Percentiles rank a stretch among this genome's conserved stretches.
These are phyloP conservation scores for Drosophila pseudoobscura DNA, from an alignment of 1,140 invertebrate genomes.

Conservation along the genomic window DNA sequence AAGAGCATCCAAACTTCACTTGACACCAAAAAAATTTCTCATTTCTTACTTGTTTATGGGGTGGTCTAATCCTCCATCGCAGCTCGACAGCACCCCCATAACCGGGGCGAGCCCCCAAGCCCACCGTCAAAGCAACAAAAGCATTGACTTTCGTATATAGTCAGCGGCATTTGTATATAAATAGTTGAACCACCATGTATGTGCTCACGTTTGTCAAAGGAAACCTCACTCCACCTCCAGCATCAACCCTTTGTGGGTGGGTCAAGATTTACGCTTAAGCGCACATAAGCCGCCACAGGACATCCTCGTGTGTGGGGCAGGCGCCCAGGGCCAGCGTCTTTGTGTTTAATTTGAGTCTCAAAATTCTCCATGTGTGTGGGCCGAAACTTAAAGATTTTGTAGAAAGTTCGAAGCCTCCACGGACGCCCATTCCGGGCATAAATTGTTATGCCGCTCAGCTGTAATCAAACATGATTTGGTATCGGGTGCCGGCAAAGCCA, in stretches of 20 bases:
- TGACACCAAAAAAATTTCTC: constrained; percentile 27
- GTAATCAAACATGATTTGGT: constrained; percentile 79
- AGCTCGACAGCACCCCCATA: neutral
- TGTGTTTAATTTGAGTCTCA: constrained; percentile 69
- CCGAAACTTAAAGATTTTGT: constrained; percentile 59
- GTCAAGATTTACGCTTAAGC: constrained; percentile 79
- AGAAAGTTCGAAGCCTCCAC: constrained; percentile 21
- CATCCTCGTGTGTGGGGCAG: constrained; percentile 47
- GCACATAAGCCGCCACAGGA: constrained; percentile 77
- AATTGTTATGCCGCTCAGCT: constrained; percentile 78
- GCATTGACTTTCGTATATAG: constrained; percentile 79
- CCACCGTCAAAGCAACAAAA: constrained; percentile 54
- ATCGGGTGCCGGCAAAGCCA: constrained; percentile 7
- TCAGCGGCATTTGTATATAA: constrained; percentile 80
- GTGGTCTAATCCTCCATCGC: constrained; percentile 17
- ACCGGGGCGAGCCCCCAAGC: constrained; percentile 35
- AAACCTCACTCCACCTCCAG: constrained; percentile 28
- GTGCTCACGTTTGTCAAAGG: constrained; percentile 60
- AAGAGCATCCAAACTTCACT: constrained; percentile 20
- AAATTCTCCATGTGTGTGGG: constrained; percentile 26
- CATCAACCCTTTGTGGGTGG: constrained; percentile 54
- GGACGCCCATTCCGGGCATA: constrained; percentile 31
- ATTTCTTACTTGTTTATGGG: constrained; percentile 26
- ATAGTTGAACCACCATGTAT: constrained; percentile 48
- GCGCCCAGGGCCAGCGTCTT: constrained; percentile 32